These are phyloP conservation scores for Oxygymnocypris stewartii DNA, from an alignment of 2,113 vertebrate genomes.

Conservation along the genomic window DNA sequence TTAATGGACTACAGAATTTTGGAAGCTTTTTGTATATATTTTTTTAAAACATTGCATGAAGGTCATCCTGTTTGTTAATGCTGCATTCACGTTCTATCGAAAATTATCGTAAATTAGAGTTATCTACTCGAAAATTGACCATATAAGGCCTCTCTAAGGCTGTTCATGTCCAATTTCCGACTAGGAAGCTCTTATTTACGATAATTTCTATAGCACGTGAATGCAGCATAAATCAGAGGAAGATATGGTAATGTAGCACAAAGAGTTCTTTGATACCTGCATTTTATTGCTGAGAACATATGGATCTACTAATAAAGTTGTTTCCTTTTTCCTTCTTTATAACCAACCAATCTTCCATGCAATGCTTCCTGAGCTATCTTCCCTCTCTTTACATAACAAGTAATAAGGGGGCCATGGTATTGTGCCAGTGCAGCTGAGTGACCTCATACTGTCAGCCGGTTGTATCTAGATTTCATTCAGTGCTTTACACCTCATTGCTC, in stretches of 20 bases:
- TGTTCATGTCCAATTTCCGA: too few relatives aligned
- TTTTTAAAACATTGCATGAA: background rate
- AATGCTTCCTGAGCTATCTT: background rate
- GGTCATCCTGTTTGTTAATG: background rate
- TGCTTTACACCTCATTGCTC: background rate
- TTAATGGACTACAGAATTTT: background rate
- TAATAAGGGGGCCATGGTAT: background rate
- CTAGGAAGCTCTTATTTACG: too few relatives aligned
- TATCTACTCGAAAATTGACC: too few relatives aligned
- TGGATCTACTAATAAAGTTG: background rate
- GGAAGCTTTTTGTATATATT: background rate
- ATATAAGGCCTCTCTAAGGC: too few relatives aligned
- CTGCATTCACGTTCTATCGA: too few relatives aligned
- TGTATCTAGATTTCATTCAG: background rate
- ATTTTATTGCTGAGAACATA: conserved; percentile 14
- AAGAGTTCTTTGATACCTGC: background rate
- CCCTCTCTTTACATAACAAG: background rate
- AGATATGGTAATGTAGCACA: background rate
- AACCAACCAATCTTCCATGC: background rate
- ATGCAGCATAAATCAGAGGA: background rate
- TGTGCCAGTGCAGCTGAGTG: background rate
- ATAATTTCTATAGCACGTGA: too few relatives aligned
- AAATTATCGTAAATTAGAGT: too few relatives aligned
- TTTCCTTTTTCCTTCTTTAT: background rate
- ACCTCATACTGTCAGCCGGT: background rate